Evolutionary conservation across 2,113 vertebrate species (phyloP), one percentile per base, ranked within the genome.

Genomic region (Tachysurus fulvidraco): DNA sequence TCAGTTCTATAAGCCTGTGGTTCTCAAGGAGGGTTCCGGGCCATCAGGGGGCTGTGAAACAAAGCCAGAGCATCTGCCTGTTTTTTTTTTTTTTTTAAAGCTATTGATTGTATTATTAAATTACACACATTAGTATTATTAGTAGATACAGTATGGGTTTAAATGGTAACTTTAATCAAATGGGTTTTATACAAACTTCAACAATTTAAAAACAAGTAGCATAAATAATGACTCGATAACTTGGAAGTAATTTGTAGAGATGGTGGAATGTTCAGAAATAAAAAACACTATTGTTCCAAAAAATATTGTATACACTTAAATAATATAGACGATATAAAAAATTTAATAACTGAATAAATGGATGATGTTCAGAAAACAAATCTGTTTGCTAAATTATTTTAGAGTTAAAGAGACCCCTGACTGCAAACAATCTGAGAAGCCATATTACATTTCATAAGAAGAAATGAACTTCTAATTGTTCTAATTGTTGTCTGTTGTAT

Each of bases 401-500:
- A 19, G 6, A 46, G 44, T 50, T n/a, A n/a, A 76, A 71, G 30
- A 14, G 67, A 41, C 25, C 41, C 21, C 11, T 76, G 73, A 14
- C 17, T 71, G 67, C 17, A 71, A 44, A 71, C 36, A 36, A 71
- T 13, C 5, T 44, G 19, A 12, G 19, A 73, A 55, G 14, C 16
- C 52, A 10, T 55, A 30, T 36, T 55, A 28, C 11, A 59, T 14
- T 60, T 60, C 25, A 44, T 25, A 9, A 11, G 6, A 3, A 57
- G 8, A 21, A 81, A 81, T 11, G 21, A 60, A 44, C 21, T 55
- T 60, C 30, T 44, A 59, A 81, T 5, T 67, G 25, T 57, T 77
- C 93, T 0, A 95, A 95, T 17, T 85, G 28, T 86, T 94, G 94
- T 7, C 93, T 95, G 52, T 77, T 82, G 9, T 55, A 44, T 67